phyloP scores from a whole-genome alignment of 1,140 invertebrate species.

The Zaprionus ghesquierei region DNA sequence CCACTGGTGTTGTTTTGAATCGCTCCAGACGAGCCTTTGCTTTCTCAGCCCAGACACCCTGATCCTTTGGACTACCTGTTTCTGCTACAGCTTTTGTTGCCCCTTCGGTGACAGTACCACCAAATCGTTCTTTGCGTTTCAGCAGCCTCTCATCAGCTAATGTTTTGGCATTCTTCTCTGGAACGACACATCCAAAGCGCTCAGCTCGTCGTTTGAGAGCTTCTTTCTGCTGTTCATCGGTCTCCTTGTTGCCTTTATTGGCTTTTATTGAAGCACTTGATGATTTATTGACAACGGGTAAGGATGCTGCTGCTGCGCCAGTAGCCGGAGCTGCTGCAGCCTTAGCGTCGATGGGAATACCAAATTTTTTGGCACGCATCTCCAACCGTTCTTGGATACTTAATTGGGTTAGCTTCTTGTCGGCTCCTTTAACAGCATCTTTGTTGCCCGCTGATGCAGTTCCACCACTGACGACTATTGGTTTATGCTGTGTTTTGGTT shows the following conservation, averaged over 20 bases:
- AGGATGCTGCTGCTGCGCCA: not conserved
- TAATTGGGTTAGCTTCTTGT: slow-evolving; percentile 85
- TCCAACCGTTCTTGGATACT: slow-evolving; percentile 88
- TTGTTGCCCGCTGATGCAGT: slow-evolving; percentile 1
- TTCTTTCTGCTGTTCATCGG: slow-evolving; percentile 84
- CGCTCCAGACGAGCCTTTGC: slow-evolving; percentile 74
- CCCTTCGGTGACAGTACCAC: slow-evolving; percentile 41
- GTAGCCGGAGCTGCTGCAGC: not conserved
- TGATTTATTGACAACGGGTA: slow-evolving; percentile 84
- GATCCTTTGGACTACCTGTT: slow-evolving; percentile 47
- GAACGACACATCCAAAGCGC: slow-evolving; percentile 89
- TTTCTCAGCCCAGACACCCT: slow-evolving; percentile 71
- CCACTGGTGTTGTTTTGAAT: slow-evolving; percentile 55
- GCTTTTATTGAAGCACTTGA: slow-evolving; percentile 58
- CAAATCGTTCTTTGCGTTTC: slow-evolving; percentile 89
- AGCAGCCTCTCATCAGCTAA: slow-evolving; percentile 87
- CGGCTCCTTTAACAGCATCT: slow-evolving; percentile 2
- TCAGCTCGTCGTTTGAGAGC: slow-evolving; percentile 89
- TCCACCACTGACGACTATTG: slow-evolving; percentile 39
- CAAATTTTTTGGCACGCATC: slow-evolving; percentile 91
- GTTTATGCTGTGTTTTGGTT: slow-evolving; percentile 45
- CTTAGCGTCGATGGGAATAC: slow-evolving; percentile 75
- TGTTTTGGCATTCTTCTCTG: slow-evolving; percentile 86
- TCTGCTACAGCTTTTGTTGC: slow-evolving; percentile 83
- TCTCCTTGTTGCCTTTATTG: slow-evolving; percentile 62